Conservation (phyloP, 2,797 vertebrate genomes). For the Macroramphosus scolopax region DNA sequence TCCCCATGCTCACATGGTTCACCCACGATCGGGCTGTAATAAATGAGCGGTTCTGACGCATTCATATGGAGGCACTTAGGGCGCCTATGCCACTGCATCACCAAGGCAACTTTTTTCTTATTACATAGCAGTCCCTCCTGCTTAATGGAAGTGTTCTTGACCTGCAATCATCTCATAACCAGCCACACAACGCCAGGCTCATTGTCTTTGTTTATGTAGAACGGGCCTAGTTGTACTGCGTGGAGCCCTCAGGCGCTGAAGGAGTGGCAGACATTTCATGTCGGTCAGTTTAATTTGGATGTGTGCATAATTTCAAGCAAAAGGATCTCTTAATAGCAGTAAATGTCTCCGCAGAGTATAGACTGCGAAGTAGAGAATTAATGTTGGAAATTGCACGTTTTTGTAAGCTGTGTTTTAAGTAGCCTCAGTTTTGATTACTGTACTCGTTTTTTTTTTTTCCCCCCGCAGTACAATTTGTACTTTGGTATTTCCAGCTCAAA, state of each 20-base stretch:
- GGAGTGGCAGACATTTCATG: constrained; percentile 49
- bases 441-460: constrained; percentile 5
- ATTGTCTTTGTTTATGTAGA: constrained; percentile 68
- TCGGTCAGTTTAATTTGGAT: constrained; percentile 56
- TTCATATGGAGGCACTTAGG: constrained; percentile 81
- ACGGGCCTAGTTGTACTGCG: constrained; percentile 12
- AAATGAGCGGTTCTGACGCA: constrained; percentile 77
- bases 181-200: constrained; percentile 49
- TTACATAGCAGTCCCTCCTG: constrained; percentile 65
- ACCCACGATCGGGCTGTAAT: constrained; percentile 81
- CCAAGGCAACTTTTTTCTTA: constrained; percentile 72
- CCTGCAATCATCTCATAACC: constrained; percentile 72
- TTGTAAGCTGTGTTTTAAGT: constrained; percentile 8
- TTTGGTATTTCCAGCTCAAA: too few species aligned
- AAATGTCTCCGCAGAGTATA: constrained; percentile 30
- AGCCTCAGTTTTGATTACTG: constrained; percentile 1
- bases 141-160: constrained; percentile 74
- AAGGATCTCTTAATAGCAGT: constrained; percentile 49
- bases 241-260: constrained; percentile 34
- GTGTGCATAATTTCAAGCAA: constrained; percentile 40
- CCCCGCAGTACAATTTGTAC: neutral
- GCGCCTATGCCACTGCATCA: constrained; percentile 67
- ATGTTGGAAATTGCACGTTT: constrained; percentile 11
- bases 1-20: constrained; percentile 72
- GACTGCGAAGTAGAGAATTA: constrained; percentile 5